phyloP scores from a whole-genome alignment of 2,797 vertebrate species.

The Anas flavirostris region DNA sequence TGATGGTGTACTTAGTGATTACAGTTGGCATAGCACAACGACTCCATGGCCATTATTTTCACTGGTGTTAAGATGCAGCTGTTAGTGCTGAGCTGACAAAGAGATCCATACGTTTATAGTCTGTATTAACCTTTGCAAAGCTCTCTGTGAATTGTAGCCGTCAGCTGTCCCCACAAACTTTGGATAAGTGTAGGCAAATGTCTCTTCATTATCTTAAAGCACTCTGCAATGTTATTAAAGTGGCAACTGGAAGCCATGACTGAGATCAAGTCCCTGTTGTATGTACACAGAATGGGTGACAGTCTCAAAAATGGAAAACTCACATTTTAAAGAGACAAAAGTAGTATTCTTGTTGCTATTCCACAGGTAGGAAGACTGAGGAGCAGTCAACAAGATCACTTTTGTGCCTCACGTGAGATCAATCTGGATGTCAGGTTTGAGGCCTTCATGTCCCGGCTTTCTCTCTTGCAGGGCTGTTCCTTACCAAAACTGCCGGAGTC shows the following conservation, averaged over 20 bases:
- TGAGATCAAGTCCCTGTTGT: not conserved
- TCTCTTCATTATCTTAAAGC: not conserved
- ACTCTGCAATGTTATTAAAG: not conserved
- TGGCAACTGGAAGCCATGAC: not conserved
- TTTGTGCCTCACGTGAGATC: not conserved
- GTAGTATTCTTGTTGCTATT: not conserved
- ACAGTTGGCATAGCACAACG: not conserved
- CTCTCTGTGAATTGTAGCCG: not conserved
- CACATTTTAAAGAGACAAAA: not conserved
- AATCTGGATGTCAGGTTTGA: not conserved
- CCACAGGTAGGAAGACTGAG: not conserved
- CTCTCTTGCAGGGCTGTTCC: not conserved
- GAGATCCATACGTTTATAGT: not conserved
- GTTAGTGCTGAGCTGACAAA: not conserved
- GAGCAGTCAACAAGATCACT: not conserved
- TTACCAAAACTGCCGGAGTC: not conserved
- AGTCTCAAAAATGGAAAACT: not conserved
- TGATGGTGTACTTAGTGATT: not conserved
- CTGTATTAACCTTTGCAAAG: not conserved
- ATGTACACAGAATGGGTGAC: not conserved
- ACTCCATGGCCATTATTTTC: not conserved
- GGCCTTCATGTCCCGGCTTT: not conserved
- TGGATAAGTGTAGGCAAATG: not conserved
- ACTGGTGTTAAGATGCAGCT: not conserved
- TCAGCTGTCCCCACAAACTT: not conserved